Percentiles rank a stretch among this genome's conserved stretches.
Evolutionary conservation across 2,888 invertebrate species (phyloP).

Genomic region (Pachycephus smyrnensis): DNA sequence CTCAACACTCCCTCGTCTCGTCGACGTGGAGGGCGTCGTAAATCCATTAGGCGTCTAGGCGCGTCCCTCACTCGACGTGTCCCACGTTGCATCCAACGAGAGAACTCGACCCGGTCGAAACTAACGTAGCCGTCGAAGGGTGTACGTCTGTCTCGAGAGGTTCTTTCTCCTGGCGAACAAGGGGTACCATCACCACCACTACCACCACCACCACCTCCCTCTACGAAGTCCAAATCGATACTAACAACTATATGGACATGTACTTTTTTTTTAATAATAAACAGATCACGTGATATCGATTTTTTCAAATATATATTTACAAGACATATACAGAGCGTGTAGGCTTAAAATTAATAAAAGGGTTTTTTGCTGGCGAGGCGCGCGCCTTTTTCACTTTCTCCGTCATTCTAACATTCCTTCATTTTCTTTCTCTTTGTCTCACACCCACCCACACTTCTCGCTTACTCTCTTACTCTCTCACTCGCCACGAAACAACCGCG

Average conservation of each 20-base stretch:
- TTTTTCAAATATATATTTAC: conserved; percentile 64
- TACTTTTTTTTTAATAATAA: background rate
- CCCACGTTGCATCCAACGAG: no score
- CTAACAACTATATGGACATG: no score
- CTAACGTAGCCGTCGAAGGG: no score
- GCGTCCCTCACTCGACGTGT: no score
- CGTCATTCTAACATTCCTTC: conserved; percentile 20
- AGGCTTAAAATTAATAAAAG: conserved; percentile 36
- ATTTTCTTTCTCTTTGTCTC: conserved; percentile 19
- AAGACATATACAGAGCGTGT: conserved; percentile 64
- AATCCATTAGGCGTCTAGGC: conserved; percentile 36
- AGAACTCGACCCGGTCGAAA: no score
- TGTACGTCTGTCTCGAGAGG: no score
- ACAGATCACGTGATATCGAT: conserved; percentile 7
- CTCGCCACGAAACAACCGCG: conserved; percentile 2
- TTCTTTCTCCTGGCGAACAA: no score
- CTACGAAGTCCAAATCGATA: no score
- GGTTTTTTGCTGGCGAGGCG: conserved; percentile 1
- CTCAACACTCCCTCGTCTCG: conserved; percentile 13
- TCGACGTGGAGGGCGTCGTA: conserved; percentile 27
- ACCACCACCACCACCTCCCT: no score
- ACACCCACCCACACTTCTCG: conserved; percentile 24
- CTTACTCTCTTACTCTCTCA: conserved; percentile 7
- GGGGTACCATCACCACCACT: no score
- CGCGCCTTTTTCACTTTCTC: conserved; percentile 16